Evolutionary conservation across 1,140 invertebrate genomes (phyloP), one percentile per base, ranked within the genome.

Genomic region (Archivesica marissinica): DNA sequence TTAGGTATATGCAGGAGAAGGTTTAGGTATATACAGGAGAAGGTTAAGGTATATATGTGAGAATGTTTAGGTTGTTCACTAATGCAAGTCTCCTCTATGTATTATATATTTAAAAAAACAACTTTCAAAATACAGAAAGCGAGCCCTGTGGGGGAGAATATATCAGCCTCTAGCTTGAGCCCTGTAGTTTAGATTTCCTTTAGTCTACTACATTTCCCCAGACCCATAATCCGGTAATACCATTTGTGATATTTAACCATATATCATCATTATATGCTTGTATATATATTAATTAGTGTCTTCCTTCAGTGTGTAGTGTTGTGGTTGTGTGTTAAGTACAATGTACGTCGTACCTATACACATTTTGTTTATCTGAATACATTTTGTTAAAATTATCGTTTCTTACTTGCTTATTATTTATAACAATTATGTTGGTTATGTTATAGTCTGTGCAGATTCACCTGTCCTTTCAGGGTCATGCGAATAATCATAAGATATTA

Each of bases 251-350:
- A 35, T 52, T 64, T 64, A 64, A 64, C 59, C 20, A 33, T 64
- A 59, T 28, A 13, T 59, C 54, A n/a, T n/a, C n/a, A n/a, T n/a
- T n/a, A n/a, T 59, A 59, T 59, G 54, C 54, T 59, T 59, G 54
- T 59, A 64, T 64, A n/a, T 33, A 3, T 64, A 64, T 33, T 64
- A 64, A 2, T 35, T 28, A 64, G 15, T 64, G 59, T 64, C 50
- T n/a, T 17, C n/a, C 17, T 52, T 52, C 23, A 3, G 59, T 64
- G 33, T 17, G 28, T 17, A 35, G 59, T 64, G 25, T 64, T 64
- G 33, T 35, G 7, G 33, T 30, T 64, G 33, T 64, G 15, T 25
- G 17, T 52, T 52, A n/a, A n/a, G 23, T 52, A 52, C n/a, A n/a
- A n/a, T n/a, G n/a, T n/a, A n/a, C n/a, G n/a, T n/a, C n/a, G n/a